A percentile compares a stretch with the other conserved stretches of the same genome.
phyloP scores from a whole-genome alignment of 2,797 vertebrate species.

The Sebastes steindachneri region DNA sequence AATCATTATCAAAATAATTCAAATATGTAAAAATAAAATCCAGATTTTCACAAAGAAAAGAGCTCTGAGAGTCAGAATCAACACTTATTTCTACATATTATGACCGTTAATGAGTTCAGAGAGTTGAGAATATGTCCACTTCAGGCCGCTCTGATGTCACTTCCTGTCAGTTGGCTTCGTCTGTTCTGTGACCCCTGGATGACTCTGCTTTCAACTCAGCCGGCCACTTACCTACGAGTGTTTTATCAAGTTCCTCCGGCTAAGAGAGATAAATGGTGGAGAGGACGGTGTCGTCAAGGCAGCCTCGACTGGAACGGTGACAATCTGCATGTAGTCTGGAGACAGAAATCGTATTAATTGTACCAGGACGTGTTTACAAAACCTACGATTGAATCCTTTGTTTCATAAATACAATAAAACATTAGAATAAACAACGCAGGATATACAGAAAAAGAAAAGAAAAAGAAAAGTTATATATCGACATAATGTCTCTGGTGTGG shows the following conservation, averaged over 20 bases:
- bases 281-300: background rate
- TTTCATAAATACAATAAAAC: background rate
- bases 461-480: background rate
- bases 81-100: background rate
- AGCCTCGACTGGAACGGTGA: background rate
- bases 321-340: background rate
- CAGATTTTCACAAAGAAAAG: too few species aligned
- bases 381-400: background rate
- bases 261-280: background rate
- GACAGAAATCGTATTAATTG: background rate
- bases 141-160: background rate
- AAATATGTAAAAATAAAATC: background rate
- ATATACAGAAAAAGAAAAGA: background rate
- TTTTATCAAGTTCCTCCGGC: background rate
- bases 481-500: background rate
- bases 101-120: too few species aligned
- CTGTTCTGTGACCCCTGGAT: slow-evolving; percentile 19
- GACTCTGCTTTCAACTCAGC: slow-evolving; percentile 22
- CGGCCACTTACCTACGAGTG: background rate
- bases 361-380: background rate
- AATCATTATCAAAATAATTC: background rate
- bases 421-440: background rate
- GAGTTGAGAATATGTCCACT: background rate
- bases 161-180: background rate
- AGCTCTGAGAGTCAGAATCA: background rate